Conservation (phyloP, 2,888 invertebrate species). For the Drosophila maculinotata region DNA sequence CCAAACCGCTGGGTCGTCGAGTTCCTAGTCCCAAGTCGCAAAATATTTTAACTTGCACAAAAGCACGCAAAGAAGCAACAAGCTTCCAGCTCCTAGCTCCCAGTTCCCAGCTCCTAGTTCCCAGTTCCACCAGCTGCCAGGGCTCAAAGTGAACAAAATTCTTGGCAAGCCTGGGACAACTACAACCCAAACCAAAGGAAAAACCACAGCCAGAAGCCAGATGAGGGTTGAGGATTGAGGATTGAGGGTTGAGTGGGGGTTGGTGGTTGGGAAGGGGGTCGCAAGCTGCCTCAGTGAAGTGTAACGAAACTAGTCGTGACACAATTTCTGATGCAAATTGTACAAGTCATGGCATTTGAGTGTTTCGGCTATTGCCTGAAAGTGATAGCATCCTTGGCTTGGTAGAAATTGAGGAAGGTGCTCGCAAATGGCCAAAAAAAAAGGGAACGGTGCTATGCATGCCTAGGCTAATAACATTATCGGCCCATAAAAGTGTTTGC, state of each 20-base stretch:
- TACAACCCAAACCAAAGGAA: constrained; percentile 8
- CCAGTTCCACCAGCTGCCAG: too few relatives aligned
- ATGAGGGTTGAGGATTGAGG: too few relatives aligned
- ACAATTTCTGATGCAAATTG: constrained; percentile 74
- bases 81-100: constrained; percentile 38
- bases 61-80: constrained; percentile 64
- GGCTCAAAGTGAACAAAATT: constrained; percentile 64
- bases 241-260: too few relatives aligned
- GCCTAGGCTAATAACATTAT: constrained; percentile 72
- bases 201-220: constrained; percentile 1
- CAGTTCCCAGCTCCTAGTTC: too few relatives aligned
- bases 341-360: constrained; percentile 71
- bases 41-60: constrained; percentile 63
- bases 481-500: constrained; percentile 60
- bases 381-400: constrained; percentile 36
- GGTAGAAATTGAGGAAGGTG: not conserved
- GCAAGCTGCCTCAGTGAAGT: constrained; percentile 39
- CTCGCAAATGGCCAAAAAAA: not conserved
- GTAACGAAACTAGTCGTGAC: constrained; percentile 75
- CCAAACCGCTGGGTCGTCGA: constrained; percentile 25
- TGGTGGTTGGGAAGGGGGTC: too few relatives aligned
- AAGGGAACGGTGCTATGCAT: constrained; percentile 12
- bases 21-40: constrained; percentile 28
- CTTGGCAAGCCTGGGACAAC: constrained; percentile 52
- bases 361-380: constrained; percentile 36